These are phyloP conservation scores for Junonia oenone DNA, from an alignment of 2,888 invertebrate genomes.

Conservation along the genomic window DNA sequence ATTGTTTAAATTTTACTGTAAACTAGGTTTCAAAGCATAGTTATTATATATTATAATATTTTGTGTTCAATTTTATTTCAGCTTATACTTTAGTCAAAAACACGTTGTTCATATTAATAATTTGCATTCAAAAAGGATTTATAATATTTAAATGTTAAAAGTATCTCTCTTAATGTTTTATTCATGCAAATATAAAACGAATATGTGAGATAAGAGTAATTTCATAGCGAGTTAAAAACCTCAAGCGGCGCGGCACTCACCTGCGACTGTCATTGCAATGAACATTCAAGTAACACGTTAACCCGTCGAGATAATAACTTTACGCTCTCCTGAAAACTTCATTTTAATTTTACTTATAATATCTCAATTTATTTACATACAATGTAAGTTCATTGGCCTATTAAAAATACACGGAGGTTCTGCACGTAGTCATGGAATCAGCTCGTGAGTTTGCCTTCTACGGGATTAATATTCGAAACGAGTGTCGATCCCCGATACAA, in stretches of 20 bases:
- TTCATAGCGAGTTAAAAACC: conserved; percentile 6
- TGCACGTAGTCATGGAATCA: conserved; percentile 44
- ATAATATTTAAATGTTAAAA: neutral
- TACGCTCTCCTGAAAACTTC: conserved; percentile 5
- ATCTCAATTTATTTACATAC: conserved; percentile 37
- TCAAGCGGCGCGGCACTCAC: conserved; percentile 18
- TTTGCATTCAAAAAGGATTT: neutral
- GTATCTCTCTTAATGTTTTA: neutral
- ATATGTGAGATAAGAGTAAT: neutral
- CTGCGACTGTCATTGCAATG: conserved; percentile 17
- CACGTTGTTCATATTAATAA: neutral
- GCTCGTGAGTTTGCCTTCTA: conserved; percentile 51
- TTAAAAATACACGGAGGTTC: conserved; percentile 46
- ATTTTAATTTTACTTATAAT: conserved; percentile 7
- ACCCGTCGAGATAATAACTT: conserved; percentile 3
- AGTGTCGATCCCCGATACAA: conserved; percentile 60
- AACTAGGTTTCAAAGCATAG: too few relatives aligned
- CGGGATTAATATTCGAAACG: conserved; percentile 75
- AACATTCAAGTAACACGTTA: conserved; percentile 12
- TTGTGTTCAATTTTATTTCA: neutral
- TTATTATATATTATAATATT: too few relatives aligned
- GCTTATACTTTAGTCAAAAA: neutral
- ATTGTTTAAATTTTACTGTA: too few relatives aligned
- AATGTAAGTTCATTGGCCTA: conserved; percentile 61
- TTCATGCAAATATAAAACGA: conserved; percentile 9